These are phyloP conservation scores for Pedionomus torquatus DNA, from an alignment of 2,113 vertebrate genomes.

Conservation along the genomic window DNA sequence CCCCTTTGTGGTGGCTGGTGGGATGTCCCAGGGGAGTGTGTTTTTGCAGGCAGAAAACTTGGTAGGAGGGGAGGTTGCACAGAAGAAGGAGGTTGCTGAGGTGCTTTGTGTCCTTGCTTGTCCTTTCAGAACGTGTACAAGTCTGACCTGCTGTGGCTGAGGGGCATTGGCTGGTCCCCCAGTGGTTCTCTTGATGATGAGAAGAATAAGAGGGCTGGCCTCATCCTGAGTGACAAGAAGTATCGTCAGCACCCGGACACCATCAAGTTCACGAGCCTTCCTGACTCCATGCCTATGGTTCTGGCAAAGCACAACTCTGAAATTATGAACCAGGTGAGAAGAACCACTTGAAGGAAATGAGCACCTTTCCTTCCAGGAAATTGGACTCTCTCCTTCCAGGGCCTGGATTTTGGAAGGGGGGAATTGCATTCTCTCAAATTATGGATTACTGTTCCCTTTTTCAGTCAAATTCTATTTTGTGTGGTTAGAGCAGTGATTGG, in stretches of 20 bases:
- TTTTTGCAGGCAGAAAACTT: fast-evolving
- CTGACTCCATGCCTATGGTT: constrained; percentile 79
- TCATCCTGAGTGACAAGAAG: constrained; percentile 79
- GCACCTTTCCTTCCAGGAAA: fast-evolving
- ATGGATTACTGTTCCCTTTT: not conserved
- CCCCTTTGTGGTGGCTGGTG: fast-evolving
- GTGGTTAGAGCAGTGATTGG: not conserved
- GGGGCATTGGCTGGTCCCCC: constrained; percentile 83
- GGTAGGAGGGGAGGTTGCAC: too few species aligned
- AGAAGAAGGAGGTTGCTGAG: not conserved
- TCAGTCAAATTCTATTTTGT: fast-evolving
- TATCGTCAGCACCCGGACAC: constrained; percentile 84
- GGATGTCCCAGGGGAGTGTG: fast-evolving
- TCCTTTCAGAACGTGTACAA: constrained; percentile 79
- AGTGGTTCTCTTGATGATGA: constrained; percentile 81
- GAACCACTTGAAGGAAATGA: fast-evolving
- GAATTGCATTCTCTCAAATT: fast-evolving
- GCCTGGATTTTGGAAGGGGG: fast-evolving
- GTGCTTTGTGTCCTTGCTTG: not conserved
- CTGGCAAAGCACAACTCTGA: constrained; percentile 85
- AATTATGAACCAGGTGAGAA: constrained; percentile 80
- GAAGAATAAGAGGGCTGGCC: constrained; percentile 81
- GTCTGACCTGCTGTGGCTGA: constrained; percentile 81
- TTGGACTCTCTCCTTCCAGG: fast-evolving
- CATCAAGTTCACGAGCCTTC: constrained; percentile 77